Base-by-base conservation (phyloP, 2,888 invertebrate genomes). In the Scaptomyza tumidula region DNA sequence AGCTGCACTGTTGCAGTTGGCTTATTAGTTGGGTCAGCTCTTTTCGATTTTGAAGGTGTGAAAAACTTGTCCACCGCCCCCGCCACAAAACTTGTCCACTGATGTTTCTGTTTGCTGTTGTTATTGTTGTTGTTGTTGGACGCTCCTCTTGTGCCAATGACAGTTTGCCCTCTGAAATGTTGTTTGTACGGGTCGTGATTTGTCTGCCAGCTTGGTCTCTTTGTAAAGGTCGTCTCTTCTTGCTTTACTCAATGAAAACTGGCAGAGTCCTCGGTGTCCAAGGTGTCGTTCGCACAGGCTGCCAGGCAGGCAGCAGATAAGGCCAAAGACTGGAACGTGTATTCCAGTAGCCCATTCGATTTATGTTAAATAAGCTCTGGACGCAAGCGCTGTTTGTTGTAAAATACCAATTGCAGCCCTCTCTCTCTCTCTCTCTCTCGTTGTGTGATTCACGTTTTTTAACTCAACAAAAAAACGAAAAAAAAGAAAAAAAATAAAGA, bases 331-430 rank as follows among this genome's bases (percentile, higher is more conserved):
- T 66, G 64, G 62, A 41, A 63, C 63, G 87, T 87, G 90, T 89
- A 89, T 90, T 89, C 73, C 89, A 89, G 90, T 89, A 89, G 89
- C 89, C 89, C 78, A 72, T 70, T 76, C 87, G 84, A 89, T 89
- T 90, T 89, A 90, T 89, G 90, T 89, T 89, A 89, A 89, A 89
- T 90, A 89, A 85, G 85, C 82, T 16, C 74, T 72, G 71, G 77
- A 82, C 68, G 87, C 84, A 66, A 73, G 87, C 78, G 61, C 71
- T 64, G 82, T 72, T 85, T 85, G 78, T 85, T 86, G 88, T 88
- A 85, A 89, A 89, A 88, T 89, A 86, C 86, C 89, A 86, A 86
- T 86, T 86, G 86, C 83, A 16, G 10, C 10, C 33, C 6, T 6
- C 33, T 9, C 33, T 10, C 48, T 53, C 45, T 39, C 14, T n/a